Evolutionary conservation across 1,140 invertebrate species (phyloP), one percentile per base, ranked within the genome.

Genomic region (Trichomalopsis sarcophagae): DNA sequence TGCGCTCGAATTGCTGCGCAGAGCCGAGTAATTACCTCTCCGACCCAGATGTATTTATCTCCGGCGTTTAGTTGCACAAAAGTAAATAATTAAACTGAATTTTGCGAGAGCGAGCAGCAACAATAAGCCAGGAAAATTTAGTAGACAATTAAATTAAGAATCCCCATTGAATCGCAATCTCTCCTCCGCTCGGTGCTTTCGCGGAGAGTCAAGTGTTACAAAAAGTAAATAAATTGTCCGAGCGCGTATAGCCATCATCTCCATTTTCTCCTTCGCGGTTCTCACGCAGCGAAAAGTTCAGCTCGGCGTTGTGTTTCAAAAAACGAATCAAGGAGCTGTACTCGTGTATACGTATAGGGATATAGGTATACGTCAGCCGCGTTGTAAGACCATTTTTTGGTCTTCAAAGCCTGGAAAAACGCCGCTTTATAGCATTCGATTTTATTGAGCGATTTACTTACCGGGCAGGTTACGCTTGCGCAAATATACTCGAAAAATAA

Each of bases 161-260:
- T 76, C 68, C 73, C 33, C 33, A 82, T 76, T 76, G 50, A 87
- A 84, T 86, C 81, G 74, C 84, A 84, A 84, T 86, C 81, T 86
- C 82, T 82, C 87, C 90, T 91, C 90, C 84, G 86, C 87, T 89
- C 88, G 90, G 88, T 88, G 86, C 84, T 85, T 88, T 86, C 78
- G 87, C 84, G 87, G 7, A 55, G 17, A 55, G 55, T 62, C 81
- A 79, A 84, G 84, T 88, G 85, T 88, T 88, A 88, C 89, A 91
- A 78, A 77, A 84, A 84, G 76, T 73, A 78, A 84, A 79, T 79
- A 84, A 84, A 84, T 71, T 62, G 62, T 77, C 36, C 30, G 74
- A 40, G 13, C 36, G 7, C 44, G 74, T 27, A 17, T 17, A 83
- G 36, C 82, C 75, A 71, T 73, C 62, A 68, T 78, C 27, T 79